Percentiles rank a stretch among this genome's conserved stretches.
phyloP scores from a whole-genome alignment of 2,888 invertebrate species.

The Folsomia candida region DNA sequence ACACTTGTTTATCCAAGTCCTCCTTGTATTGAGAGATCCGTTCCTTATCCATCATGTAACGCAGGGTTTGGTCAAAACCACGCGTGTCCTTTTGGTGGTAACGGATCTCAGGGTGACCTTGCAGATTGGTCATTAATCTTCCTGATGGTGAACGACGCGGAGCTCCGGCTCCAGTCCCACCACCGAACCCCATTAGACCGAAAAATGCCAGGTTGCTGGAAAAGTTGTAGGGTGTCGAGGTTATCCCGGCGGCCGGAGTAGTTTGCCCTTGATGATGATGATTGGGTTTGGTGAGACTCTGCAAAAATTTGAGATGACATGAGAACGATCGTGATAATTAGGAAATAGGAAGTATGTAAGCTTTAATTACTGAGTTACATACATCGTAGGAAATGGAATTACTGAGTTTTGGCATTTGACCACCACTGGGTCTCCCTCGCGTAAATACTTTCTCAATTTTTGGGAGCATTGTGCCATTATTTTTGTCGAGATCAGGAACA shows the following conservation, averaged over 20 bases:
- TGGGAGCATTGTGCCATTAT: conserved; percentile 30
- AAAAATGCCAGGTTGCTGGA: conserved; percentile 23
- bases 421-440: too few relatives aligned
- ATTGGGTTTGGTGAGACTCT: conserved; percentile 6
- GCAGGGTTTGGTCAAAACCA: conserved; percentile 40
- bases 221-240: not conserved
- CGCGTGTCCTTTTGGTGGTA: conserved; percentile 43
- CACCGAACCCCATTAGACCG: conserved; percentile 17
- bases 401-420: conserved; percentile 16
- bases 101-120: conserved; percentile 40
- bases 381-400: conserved; percentile 36
- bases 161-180: conserved; percentile 26
- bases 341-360: too few relatives aligned
- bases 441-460: conserved; percentile 10
- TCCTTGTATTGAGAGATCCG: conserved; percentile 34
- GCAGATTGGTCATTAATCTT: conserved; percentile 28
- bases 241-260: too few relatives aligned
- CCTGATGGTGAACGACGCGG: conserved; percentile 35
- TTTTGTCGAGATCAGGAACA: not conserved
- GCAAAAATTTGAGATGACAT: not conserved
- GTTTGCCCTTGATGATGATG: not conserved
- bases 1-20: conserved; percentile 37
- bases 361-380: conserved; percentile 4
- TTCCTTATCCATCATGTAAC: conserved; percentile 39
- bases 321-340: not conserved